Conservation (phyloP, 2,797 vertebrate genomes). For the Schizopygopsis pylzovi region DNA sequence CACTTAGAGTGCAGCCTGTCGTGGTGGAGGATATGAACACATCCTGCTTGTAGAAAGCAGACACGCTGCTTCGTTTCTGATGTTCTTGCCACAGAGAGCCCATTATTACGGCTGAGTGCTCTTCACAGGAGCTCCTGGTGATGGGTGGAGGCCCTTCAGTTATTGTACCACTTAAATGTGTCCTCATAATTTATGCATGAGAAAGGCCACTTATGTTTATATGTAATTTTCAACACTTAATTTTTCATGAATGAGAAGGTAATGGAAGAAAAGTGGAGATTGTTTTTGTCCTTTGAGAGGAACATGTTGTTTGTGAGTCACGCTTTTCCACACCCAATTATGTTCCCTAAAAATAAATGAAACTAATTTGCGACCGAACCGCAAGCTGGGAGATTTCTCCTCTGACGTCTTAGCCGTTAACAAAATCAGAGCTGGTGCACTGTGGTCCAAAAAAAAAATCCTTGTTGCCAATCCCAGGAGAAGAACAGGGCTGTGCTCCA, state of each 20-base stretch:
- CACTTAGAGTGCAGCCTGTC: slow-evolving; percentile 30
- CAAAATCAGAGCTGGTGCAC: slow-evolving; percentile 12
- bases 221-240: slow-evolving; percentile 32
- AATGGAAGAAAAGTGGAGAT: slow-evolving; percentile 31
- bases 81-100: slow-evolving; percentile 30
- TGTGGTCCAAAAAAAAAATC: not conserved
- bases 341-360: slow-evolving; percentile 25
- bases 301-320: slow-evolving; percentile 20
- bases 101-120: slow-evolving; percentile 37
- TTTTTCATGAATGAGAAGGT: slow-evolving; percentile 46
- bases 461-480: slow-evolving; percentile 30
- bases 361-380: slow-evolving; percentile 26
- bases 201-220: slow-evolving; percentile 31
- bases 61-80: slow-evolving; percentile 15
- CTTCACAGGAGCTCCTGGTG: slow-evolving; percentile 31
- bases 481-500: slow-evolving; percentile 33
- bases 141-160: slow-evolving; percentile 23
- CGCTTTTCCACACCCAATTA: slow-evolving; percentile 30
- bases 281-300: slow-evolving; percentile 16
- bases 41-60: slow-evolving; percentile 27
- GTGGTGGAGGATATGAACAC: slow-evolving; percentile 25
- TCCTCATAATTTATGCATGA: slow-evolving; percentile 49
- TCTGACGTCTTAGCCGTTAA: not conserved
- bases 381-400: not conserved
- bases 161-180: slow-evolving; percentile 30